Evolutionary conservation across 1,140 invertebrate species (phyloP).

Genomic region (Meloidogyne floridensis): DNA sequence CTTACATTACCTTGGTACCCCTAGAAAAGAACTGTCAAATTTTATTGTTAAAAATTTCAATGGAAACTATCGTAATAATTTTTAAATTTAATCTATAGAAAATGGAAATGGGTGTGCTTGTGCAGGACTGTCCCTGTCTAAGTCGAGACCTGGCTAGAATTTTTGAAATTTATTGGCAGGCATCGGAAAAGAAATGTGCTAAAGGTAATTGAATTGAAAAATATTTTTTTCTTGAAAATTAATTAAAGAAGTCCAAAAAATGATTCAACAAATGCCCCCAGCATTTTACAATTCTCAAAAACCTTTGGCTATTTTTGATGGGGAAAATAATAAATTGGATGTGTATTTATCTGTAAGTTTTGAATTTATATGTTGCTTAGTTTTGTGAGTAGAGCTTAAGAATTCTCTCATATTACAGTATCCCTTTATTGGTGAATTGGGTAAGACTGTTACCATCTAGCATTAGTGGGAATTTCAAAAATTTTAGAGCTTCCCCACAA

Average conservation of each 20-base stretch:
- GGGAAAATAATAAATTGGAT: slow-evolving; percentile 16
- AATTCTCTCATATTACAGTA: too few species aligned
- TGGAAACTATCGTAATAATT: too few species aligned
- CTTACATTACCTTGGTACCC: too few species aligned
- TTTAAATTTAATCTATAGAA: slow-evolving; percentile 71
- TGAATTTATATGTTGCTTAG: neutral
- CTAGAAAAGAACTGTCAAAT: too few species aligned
- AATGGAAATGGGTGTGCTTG: slow-evolving; percentile 86
- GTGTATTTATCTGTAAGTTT: slow-evolving; percentile 78
- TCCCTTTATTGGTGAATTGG: too few species aligned
- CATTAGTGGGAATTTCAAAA: too few species aligned
- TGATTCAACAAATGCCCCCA: slow-evolving; percentile 76
- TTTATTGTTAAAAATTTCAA: too few species aligned
- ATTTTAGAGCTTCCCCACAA: too few species aligned
- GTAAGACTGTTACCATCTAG: too few species aligned
- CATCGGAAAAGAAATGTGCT: slow-evolving; percentile 72
- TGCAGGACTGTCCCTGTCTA: slow-evolving; percentile 81
- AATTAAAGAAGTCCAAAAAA: slow-evolving; percentile 73
- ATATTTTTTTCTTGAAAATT: neutral
- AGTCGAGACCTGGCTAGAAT: slow-evolving; percentile 83
- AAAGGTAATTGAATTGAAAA: slow-evolving; percentile 13
- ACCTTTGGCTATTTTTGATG: slow-evolving; percentile 70
- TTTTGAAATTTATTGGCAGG: slow-evolving; percentile 86
- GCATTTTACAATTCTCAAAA: slow-evolving; percentile 74
- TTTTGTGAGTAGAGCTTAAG: neutral